Evolutionary conservation across 2,888 invertebrate genomes (phyloP).

Genomic region (Orthonevra nobilis): DNA sequence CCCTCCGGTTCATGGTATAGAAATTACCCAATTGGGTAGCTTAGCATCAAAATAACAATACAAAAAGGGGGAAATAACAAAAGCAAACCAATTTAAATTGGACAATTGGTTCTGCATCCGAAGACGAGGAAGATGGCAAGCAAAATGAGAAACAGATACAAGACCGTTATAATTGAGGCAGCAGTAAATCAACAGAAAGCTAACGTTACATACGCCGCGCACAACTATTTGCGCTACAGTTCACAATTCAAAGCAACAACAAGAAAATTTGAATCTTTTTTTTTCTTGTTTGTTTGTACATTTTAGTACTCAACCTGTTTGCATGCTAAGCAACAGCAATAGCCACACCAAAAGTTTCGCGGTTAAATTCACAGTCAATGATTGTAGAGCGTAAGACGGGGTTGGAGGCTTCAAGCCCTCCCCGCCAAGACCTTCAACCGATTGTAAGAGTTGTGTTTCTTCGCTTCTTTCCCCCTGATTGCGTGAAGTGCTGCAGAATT

Average conservation of each 20-base stretch:
- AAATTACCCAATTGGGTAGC: background rate
- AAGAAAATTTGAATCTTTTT: constrained; percentile 13
- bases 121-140: background rate
- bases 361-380: constrained; percentile 61
- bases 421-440: background rate
- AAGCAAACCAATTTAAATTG: constrained; percentile 1
- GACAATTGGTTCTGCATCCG: background rate
- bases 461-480: too few relatives aligned
- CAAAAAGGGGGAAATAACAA: too few relatives aligned
- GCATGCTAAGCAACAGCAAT: constrained; percentile 33
- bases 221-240: constrained; percentile 30
- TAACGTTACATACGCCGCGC: constrained; percentile 30
- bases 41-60: too few relatives aligned
- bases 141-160: constrained; percentile 7
- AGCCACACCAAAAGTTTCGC: constrained; percentile 40
- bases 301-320: constrained; percentile 31
- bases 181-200: constrained; percentile 51
- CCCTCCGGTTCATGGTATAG: background rate
- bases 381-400: constrained; percentile 4
- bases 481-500: too few relatives aligned
- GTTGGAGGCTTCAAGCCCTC: too few relatives aligned
- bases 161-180: constrained; percentile 62
- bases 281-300: background rate
- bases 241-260: constrained; percentile 12
- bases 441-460: too few relatives aligned